Conservation (phyloP, 1,140 invertebrate genomes). For the Nymphalis io region DNA sequence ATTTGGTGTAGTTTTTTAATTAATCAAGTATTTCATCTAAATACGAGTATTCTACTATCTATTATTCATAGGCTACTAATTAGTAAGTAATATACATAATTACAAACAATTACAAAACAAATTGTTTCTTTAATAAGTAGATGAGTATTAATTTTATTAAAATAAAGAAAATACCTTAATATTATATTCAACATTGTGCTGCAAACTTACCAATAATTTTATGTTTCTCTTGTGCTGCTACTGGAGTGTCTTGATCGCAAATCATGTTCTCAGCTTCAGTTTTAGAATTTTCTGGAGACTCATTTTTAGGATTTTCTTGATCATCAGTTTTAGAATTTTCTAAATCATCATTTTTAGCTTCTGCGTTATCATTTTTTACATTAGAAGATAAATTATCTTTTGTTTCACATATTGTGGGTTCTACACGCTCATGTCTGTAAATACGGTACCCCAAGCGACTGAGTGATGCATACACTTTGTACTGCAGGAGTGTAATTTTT, state of each 20-base stretch:
- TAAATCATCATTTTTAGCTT: not conserved
- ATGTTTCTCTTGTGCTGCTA: not conserved
- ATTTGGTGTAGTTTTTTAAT: too few relatives aligned
- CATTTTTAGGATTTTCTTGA: too few relatives aligned
- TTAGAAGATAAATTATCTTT: constrained; percentile 4
- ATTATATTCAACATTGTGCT: too few relatives aligned
- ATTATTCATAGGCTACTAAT: too few relatives aligned
- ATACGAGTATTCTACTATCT: too few relatives aligned
- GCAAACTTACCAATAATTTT: constrained; percentile 1
- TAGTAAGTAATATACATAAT: too few relatives aligned
- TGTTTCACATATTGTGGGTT: constrained; percentile 5
- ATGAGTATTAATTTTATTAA: too few relatives aligned
- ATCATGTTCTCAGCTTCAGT: not conserved
- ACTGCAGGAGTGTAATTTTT: constrained; percentile 79
- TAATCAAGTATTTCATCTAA: too few relatives aligned
- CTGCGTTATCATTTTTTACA: not conserved
- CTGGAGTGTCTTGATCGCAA: not conserved
- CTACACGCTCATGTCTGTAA: constrained; percentile 51
- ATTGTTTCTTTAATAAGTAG: too few relatives aligned
- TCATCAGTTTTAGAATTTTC: not conserved
- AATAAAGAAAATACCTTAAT: too few relatives aligned
- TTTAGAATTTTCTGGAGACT: not conserved
- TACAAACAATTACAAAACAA: too few relatives aligned
- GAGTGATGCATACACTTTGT: constrained; percentile 84
- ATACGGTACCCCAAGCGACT: constrained; percentile 81